Evolutionary conservation across 2,888 invertebrate species (phyloP), one percentile per base, ranked within the genome.

Genomic region (Gari tellinella): DNA sequence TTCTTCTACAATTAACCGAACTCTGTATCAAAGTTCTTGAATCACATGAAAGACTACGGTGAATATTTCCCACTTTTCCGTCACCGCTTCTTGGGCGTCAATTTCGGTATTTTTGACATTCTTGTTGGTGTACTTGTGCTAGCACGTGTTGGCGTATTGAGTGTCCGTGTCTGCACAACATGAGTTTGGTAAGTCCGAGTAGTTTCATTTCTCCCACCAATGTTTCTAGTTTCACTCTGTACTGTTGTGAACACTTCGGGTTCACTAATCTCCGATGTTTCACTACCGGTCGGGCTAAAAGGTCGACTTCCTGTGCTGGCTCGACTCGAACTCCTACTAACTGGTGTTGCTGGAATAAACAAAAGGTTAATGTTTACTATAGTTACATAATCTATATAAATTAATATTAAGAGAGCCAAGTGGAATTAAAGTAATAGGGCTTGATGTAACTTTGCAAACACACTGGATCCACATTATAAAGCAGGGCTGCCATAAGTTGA

Each of bases 271-370:
- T 89, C 89, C 14, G 87, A 88, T 5, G 83, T 80, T 89, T 96
- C 97, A 51, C 98, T 98, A 82, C 97, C 97, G 90, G 97, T 97
- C 86, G 97, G 95, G 83, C 97, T 97, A 23, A 97, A 96, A 80
- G 98, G 97, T 92, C 97, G 97, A 79, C 92, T 92, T n/a, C 86
- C 84, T 19, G 85, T 86, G 51, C 85, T 85, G 38, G 85, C 81
- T 86, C 97, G 94, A 69, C 97, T 97, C 70, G 95, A 86, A 64
- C 85, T 84, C 41, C 86, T 73, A 76, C 88, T 84, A 0, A 74
- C 80, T 37, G 83, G 81, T 17, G 80, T 86, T 15, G 74, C 86
- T 86, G 72, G 1, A 75, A 76, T 48, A 15, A 48, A 48, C 23
- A 17, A 49, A 14, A n/a, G n/a, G n/a, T n/a, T n/a, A n/a, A n/a